These are phyloP conservation scores for Vicugna pacos DNA, from an alignment of 2,113 vertebrate species.

Conservation along the genomic window DNA sequence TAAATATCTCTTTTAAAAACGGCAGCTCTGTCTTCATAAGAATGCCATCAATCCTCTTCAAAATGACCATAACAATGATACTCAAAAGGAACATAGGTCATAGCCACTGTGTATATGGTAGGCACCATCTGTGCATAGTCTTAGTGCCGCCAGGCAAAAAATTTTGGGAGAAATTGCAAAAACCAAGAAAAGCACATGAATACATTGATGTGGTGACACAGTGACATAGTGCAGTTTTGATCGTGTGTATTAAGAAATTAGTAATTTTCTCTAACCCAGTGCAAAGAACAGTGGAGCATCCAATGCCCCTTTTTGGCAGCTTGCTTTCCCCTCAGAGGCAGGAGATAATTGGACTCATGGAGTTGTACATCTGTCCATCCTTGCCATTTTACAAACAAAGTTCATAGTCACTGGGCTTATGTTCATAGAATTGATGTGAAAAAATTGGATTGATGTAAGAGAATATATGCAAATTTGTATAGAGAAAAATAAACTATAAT, in stretches of 20 bases:
- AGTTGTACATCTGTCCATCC: conserved; percentile 43
- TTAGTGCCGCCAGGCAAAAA: neutral
- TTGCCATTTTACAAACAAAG: conserved; percentile 36
- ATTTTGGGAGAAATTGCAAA: neutral
- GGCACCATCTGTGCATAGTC: neutral
- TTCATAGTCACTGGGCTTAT: neutral
- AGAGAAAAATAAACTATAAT: conserved; percentile 47
- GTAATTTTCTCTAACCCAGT: neutral
- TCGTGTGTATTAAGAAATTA: conserved; percentile 26
- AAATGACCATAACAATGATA: neutral
- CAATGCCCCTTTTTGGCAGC: neutral
- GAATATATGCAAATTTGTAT: neutral
- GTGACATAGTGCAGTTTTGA: neutral
- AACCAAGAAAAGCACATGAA: neutral
- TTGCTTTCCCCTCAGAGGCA: conserved; percentile 35
- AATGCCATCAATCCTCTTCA: conserved; percentile 27
- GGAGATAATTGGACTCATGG: conserved; percentile 12
- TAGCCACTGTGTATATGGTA: neutral
- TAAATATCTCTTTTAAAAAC: neutral
- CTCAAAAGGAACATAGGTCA: neutral
- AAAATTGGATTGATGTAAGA: conserved; percentile 30
- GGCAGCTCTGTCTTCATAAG: neutral
- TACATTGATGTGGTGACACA: neutral
- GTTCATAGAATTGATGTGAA: conserved; percentile 4
- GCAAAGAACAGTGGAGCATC: neutral